phyloP scores from a whole-genome alignment of 2,888 invertebrate genomes.

The Polydrusus pterygomalis region DNA sequence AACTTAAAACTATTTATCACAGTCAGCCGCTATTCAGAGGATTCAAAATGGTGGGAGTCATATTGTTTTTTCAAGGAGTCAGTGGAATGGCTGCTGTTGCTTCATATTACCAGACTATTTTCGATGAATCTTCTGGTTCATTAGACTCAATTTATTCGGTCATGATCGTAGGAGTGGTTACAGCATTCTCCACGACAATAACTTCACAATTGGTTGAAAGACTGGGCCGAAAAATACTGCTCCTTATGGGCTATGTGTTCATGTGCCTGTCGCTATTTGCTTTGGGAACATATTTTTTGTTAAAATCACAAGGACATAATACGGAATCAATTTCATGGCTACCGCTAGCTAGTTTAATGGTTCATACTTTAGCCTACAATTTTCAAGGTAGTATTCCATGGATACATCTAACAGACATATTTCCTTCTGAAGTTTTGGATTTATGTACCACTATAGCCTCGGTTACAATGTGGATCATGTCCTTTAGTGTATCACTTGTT shows the following conservation, averaged over 20 bases:
- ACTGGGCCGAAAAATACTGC: constrained; percentile 82
- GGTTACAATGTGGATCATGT: constrained; percentile 36
- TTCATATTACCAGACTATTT: constrained; percentile 84
- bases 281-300: constrained; percentile 59
- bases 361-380: constrained; percentile 23
- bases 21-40: neutral
- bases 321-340: constrained; percentile 23
- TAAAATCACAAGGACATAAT: constrained; percentile 63
- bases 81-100: constrained; percentile 84
- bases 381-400: constrained; percentile 83
- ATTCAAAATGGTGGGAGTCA: constrained; percentile 50
- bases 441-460: constrained; percentile 70
- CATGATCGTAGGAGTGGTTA: constrained; percentile 84
- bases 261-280: constrained; percentile 74
- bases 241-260: constrained; percentile 80
- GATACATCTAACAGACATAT: constrained; percentile 88
- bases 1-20: too few species aligned
- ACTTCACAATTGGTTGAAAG: constrained; percentile 85
- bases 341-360: constrained; percentile 16
- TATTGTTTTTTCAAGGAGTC: constrained; percentile 66
- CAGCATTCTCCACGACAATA: constrained; percentile 80
- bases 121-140: constrained; percentile 70
- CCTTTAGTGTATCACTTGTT: constrained; percentile 32
- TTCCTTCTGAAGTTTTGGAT: constrained; percentile 84
- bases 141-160: constrained; percentile 78